Conservation (phyloP, 2,888 invertebrate genomes). For the Dioctria rufipes region DNA sequence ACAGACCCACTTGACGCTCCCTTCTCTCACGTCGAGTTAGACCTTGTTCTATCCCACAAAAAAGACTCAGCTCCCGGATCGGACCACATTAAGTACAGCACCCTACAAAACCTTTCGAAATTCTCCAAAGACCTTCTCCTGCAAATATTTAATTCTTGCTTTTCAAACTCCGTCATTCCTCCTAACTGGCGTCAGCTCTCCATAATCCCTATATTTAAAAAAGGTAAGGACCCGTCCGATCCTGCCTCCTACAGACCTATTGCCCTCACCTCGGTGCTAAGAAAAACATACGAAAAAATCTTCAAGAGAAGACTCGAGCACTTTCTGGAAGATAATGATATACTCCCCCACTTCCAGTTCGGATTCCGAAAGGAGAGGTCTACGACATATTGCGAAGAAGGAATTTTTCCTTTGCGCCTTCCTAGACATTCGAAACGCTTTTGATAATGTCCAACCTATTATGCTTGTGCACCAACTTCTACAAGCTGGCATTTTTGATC, state of each 20-base stretch:
- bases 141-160: background rate
- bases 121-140: background rate
- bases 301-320: background rate
- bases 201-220: background rate
- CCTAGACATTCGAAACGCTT: too few relatives aligned
- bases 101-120: too few relatives aligned
- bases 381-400: too few relatives aligned
- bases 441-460: too few relatives aligned
- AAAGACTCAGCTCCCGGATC: too few relatives aligned
- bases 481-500: too few relatives aligned
- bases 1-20: too few relatives aligned
- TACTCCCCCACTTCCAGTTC: background rate
- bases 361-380: background rate
- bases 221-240: background rate
- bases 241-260: background rate
- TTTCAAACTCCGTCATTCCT: background rate
- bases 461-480: too few relatives aligned
- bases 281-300: background rate
- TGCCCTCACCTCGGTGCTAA: background rate
- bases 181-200: background rate
- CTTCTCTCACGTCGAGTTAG: too few relatives aligned
- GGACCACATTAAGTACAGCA: too few relatives aligned
- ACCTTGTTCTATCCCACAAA: too few relatives aligned
- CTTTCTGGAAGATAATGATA: background rate
- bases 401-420: too few relatives aligned